Percentiles rank a stretch among this genome's conserved stretches.
Conservation (phyloP, 2,113 vertebrate species). For the Candoia aspera region DNA sequence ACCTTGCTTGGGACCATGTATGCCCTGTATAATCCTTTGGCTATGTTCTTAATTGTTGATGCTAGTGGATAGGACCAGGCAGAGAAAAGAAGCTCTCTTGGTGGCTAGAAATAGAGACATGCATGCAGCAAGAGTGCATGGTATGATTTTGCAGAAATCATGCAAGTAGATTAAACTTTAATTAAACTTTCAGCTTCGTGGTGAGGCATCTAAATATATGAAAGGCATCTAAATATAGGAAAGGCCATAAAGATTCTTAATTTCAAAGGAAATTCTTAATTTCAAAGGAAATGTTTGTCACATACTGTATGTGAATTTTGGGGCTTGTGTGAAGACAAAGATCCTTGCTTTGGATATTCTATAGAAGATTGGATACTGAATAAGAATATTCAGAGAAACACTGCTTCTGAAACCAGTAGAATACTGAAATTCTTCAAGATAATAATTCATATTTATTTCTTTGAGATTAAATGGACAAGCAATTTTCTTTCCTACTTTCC, state of each 20-base stretch:
- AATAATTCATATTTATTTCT: not conserved
- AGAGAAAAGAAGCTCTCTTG: too few species aligned
- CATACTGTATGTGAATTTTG: not conserved
- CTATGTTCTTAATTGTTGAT: too few species aligned
- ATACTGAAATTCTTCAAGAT: not conserved
- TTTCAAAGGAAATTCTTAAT: not conserved
- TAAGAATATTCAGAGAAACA: not conserved
- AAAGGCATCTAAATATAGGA: not conserved
- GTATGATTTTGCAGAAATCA: not conserved
- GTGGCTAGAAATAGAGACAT: too few species aligned
- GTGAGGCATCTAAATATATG: not conserved
- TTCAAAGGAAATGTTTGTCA: not conserved
- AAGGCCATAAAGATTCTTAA: not conserved
- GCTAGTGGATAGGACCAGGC: too few species aligned
- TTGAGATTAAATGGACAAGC: not conserved
- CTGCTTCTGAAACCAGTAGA: not conserved
- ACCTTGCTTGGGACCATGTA: too few species aligned
- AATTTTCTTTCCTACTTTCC: not conserved
- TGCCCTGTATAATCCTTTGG: too few species aligned
- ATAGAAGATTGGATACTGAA: too few species aligned
- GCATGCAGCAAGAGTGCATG: not conserved
- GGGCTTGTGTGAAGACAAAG: not conserved
- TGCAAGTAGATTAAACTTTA: too few species aligned
- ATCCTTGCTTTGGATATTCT: not conserved
- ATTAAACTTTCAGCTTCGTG: not conserved